A percentile compares a stretch with the other conserved stretches of the same genome.
Evolutionary conservation across 2,797 vertebrate genomes (phyloP).

Genomic region (Vespertilio murinus): DNA sequence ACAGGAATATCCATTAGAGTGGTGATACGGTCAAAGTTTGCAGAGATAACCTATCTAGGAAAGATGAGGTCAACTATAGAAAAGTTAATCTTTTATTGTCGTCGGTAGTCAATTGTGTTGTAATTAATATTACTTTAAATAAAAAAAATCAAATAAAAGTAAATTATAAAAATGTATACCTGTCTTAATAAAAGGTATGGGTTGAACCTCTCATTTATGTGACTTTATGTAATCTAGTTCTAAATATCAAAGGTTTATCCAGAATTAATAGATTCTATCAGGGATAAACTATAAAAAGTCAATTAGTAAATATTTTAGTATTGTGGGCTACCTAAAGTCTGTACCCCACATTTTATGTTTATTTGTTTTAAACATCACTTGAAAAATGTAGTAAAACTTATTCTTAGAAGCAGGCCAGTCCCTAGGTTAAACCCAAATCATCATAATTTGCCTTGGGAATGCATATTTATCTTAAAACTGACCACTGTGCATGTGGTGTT

Average conservation of each 20-base stretch:
- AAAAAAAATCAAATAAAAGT: neutral
- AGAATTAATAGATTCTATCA: neutral
- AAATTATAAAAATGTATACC: neutral
- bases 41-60: neutral
- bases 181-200: neutral
- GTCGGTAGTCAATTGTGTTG: neutral
- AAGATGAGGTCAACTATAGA: neutral
- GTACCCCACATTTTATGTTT: neutral
- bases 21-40: neutral
- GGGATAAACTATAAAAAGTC: neutral
- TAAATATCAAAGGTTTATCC: neutral
- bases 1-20: neutral
- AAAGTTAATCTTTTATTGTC: neutral
- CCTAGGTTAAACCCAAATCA: neutral
- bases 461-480: neutral
- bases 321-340: neutral
- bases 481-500: neutral
- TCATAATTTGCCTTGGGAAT: neutral
- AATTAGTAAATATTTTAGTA: neutral
- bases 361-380: neutral
- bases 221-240: neutral
- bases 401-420: neutral
- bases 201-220: neutral
- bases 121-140: neutral
- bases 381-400: neutral